phyloP scores from a whole-genome alignment of 1,140 invertebrate species.

The Hyphantria cunea region DNA sequence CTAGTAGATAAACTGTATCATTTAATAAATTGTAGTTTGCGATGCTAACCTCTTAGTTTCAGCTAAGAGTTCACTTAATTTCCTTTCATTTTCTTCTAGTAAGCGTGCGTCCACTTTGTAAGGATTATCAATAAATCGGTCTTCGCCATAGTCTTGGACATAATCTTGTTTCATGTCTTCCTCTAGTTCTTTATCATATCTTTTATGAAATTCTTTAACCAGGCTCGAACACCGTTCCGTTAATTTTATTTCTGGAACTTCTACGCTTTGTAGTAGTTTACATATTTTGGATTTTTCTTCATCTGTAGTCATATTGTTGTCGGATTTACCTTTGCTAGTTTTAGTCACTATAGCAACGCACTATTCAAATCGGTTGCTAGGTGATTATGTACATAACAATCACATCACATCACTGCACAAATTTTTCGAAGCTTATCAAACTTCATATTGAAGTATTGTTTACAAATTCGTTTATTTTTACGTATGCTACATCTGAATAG shows the following conservation, averaged over 20 bases:
- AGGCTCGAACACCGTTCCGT: constrained; percentile 52
- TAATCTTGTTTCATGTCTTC: constrained; percentile 31
- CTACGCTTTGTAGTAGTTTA: constrained; percentile 62
- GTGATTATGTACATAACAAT: background rate
- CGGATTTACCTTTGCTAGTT: background rate
- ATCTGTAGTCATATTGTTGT: constrained; percentile 57
- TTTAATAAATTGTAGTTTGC: background rate
- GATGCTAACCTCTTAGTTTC: constrained; percentile 48
- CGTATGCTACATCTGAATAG: constrained; percentile 35
- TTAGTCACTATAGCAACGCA: constrained; percentile 38
- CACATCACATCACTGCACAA: background rate
- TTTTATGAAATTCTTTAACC: constrained; percentile 53
- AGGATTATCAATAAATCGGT: constrained; percentile 51
- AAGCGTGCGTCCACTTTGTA: constrained; percentile 52
- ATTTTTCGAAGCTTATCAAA: background rate
- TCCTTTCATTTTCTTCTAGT: constrained; percentile 61
- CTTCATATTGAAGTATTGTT: constrained; percentile 43
- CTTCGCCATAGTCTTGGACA: constrained; percentile 17
- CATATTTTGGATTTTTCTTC: constrained; percentile 63
- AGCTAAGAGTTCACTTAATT: constrained; percentile 47
- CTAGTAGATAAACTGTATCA: too few relatives aligned
- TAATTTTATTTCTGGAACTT: constrained; percentile 58
- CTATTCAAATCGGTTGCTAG: constrained; percentile 5
- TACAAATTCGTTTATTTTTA: constrained; percentile 41
- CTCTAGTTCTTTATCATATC: constrained; percentile 45